These are phyloP conservation scores for Zaprionus vittiger DNA, from an alignment of 1,140 invertebrate species.

Conservation along the genomic window DNA sequence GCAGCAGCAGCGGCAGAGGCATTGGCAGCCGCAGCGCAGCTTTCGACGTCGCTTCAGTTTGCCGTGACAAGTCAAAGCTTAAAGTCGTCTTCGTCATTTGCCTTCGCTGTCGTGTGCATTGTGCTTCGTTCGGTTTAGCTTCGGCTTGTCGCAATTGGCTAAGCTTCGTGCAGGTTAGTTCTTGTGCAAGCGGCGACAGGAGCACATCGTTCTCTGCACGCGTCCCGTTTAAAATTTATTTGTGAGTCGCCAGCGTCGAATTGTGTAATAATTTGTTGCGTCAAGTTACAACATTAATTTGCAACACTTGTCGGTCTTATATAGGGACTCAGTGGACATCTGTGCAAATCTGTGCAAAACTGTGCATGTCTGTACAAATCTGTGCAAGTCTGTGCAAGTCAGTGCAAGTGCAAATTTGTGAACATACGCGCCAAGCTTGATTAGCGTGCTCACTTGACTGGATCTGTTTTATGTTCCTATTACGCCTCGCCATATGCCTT, in stretches of 20 bases:
- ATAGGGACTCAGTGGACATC: neutral
- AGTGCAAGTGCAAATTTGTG: neutral
- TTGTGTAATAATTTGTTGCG: constrained; percentile 46
- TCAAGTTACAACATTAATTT: neutral
- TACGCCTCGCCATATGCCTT: constrained; percentile 38
- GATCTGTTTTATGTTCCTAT: constrained; percentile 44
- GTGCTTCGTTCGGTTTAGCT: neutral
- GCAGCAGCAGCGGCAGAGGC: neutral
- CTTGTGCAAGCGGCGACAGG: constrained; percentile 46
- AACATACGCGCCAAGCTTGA: neutral
- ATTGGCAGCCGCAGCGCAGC: constrained; percentile 9
- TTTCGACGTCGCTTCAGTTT: constrained; percentile 55
- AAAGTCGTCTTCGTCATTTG: constrained; percentile 45
- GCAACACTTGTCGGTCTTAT: neutral
- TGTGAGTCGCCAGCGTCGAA: neutral
- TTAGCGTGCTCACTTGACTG: constrained; percentile 50
- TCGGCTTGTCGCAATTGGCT: constrained; percentile 6
- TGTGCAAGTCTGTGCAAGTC: neutral
- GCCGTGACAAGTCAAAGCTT: constrained; percentile 62
- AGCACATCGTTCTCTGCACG: constrained; percentile 18
- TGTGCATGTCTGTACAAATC: no score
- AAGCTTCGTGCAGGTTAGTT: constrained; percentile 49
- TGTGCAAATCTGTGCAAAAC: neutral
- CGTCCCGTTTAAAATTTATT: constrained; percentile 1
- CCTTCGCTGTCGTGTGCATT: constrained; percentile 17